Evolutionary conservation across 2,888 invertebrate species (phyloP), one percentile per base, ranked within the genome.

Genomic region (Tetanocera ferruginea): DNA sequence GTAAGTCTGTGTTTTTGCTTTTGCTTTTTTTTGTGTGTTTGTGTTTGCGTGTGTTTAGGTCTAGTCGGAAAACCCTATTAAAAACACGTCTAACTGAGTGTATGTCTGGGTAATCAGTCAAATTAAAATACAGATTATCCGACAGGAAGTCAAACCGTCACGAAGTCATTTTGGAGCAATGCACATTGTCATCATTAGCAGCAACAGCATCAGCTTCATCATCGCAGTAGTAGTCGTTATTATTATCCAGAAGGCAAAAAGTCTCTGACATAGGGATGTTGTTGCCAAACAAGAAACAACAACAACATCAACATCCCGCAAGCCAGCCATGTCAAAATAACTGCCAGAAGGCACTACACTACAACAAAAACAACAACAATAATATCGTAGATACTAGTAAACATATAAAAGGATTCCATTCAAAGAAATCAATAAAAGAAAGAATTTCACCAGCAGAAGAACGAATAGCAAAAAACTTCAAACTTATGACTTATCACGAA

Each of bases 51-150:
- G n/a, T 76, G 62, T 51, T 3, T 77, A n/a, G 51, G 43, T 23
- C 37, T 19, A 49, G 72, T 73, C 19, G 51, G 70, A 11, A 74
- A 37, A 70, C 52, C 34, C 49, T 64, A 73, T 72, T 77, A 66
- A 77, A 76, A 77, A 67, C 73, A 72, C 66, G 67, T 66, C 77
- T 77, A 67, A 72, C 37, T 34, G 37, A 19, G 34, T 4, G 25
- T 76, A 70, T 79, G 81, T 74, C 81, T 79, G 82, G 83, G 86
- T 84, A 88, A 89, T 88, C 88, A 88, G 87, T 89, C 88, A 89
- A 88, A 89, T 88, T 89, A 87, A 88, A 89, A 88, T 88, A 86
- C 85, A 83, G 87, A 86, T 89, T 88, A 89, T 89, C 89, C 87
- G 88, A 86, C 86, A 87, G 85, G 83, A 84, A 87, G 87, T 86